Percentiles rank a stretch among this genome's conserved stretches.
Conservation (phyloP, 2,113 vertebrate species). For the Thunnus maccoyii region DNA sequence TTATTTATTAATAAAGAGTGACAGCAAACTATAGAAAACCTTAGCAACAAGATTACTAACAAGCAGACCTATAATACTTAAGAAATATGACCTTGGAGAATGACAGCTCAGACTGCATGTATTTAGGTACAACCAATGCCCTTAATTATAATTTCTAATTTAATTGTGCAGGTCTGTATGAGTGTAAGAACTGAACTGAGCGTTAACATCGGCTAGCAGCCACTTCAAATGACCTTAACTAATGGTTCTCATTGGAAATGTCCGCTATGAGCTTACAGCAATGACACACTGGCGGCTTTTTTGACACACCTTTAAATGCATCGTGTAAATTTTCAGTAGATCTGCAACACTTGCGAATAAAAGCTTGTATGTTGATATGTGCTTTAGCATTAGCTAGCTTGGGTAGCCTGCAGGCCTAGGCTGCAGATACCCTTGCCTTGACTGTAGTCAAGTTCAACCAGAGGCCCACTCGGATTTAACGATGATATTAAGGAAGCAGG, state of each 20-base stretch:
- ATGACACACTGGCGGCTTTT: neutral
- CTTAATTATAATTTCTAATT: neutral
- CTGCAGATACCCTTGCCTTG: conserved; percentile 74
- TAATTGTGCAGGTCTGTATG: neutral
- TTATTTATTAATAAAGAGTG: too few species aligned
- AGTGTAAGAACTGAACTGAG: neutral
- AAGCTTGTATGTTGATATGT: neutral
- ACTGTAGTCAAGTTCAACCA: conserved; percentile 76
- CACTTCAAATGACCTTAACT: conserved; percentile 74
- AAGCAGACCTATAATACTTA: accelerated
- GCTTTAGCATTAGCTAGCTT: conserved; percentile 54
- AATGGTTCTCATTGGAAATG: neutral
- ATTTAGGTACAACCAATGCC: neutral
- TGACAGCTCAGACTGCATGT: neutral
- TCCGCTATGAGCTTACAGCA: neutral
- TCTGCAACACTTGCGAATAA: accelerated
- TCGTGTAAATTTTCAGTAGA: accelerated
- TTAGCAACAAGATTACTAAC: neutral
- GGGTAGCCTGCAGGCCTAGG: conserved; percentile 59
- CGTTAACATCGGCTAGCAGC: conserved; percentile 17
- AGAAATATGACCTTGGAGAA: conserved; percentile 63
- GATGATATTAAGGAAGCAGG: neutral
- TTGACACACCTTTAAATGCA: neutral
- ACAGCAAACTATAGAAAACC: neutral
- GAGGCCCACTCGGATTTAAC: conserved; percentile 66